Evolutionary conservation across 1,140 invertebrate genomes (phyloP).

Genomic region (Lysiphlebus fabarum): DNA sequence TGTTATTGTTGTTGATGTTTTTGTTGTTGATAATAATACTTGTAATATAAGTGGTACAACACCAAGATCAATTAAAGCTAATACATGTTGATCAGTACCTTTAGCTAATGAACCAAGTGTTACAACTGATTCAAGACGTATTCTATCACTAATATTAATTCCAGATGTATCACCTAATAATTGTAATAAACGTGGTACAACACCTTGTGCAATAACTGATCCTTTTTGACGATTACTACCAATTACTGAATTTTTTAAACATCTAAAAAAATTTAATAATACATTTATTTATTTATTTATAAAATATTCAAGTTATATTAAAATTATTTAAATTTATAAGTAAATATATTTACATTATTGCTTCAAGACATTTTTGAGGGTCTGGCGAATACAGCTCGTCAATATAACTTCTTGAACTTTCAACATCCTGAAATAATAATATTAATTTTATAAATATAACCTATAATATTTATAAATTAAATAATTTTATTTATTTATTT

Average conservation of each 20-base stretch:
- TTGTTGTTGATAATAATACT: slow-evolving; percentile 39
- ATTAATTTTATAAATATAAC: neutral
- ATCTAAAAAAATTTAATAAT: too few relatives aligned
- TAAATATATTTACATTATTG: slow-evolving; percentile 64
- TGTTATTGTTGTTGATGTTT: slow-evolving; percentile 17
- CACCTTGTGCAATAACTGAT: slow-evolving; percentile 79
- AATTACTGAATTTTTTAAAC: slow-evolving; percentile 85
- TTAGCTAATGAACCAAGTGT: slow-evolving; percentile 71
- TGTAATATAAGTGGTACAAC: slow-evolving; percentile 62
- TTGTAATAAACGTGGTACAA: slow-evolving; percentile 77
- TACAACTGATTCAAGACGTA: slow-evolving; percentile 74
- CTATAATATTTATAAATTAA: too few relatives aligned
- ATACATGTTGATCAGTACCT: slow-evolving; percentile 66
- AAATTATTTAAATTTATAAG: too few relatives aligned
- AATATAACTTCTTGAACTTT: slow-evolving; percentile 77
- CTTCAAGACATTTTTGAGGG: slow-evolving; percentile 67
- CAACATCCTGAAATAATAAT: slow-evolving; percentile 67
- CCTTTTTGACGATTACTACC: slow-evolving; percentile 88
- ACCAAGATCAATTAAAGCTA: slow-evolving; percentile 63
- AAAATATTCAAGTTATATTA: too few relatives aligned
- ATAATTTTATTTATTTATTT: too few relatives aligned
- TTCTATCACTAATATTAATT: slow-evolving; percentile 51
- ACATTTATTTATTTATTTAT: too few relatives aligned
- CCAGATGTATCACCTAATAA: slow-evolving; percentile 66
- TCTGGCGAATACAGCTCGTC: slow-evolving; percentile 79